Base-by-base conservation (phyloP, 2,797 vertebrate species). In the Phalloptychus januarius region DNA sequence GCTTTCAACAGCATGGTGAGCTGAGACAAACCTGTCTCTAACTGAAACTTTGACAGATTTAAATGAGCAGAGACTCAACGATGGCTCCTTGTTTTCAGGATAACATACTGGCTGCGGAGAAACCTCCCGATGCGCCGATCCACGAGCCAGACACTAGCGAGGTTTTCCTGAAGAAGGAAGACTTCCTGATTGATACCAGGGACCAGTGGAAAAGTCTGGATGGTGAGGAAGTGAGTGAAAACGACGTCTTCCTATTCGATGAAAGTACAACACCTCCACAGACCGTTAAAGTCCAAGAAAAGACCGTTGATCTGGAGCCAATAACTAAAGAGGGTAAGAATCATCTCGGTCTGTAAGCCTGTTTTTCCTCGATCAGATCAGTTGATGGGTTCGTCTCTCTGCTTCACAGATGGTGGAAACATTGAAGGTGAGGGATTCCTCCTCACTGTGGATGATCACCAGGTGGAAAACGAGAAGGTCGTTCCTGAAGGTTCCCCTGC, bases 51-150 rank as follows among this genome's bases (percentile, higher is more conserved):
- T 13, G 11, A 18, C 28, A 33, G 70, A 1, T 20, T 71, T 25
- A 44, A 25, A 70, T 10, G 42, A 71, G 31, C 18, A 16, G 28
- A 75, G 23, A 4, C 44, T n/a, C 28, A 75, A 16, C 20, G 11
- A 11, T 5, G 25, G 33, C 38, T 13, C 13, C 71, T 11, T 72
- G 52, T 76, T 92, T 36, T 90, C 90, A 99, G 98, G 97, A 96
- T 58, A 96, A 95, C 78, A 81, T 96, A 54, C 93, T 97, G 16
- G 95, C 95, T 73, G 96, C 96, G 72, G 97, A 98, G 92, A 97
- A 96, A 87, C 96, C 96, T 80, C 97, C 97, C 0, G 94, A 95
- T 1, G 81, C 91, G 48, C 92, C 93, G 2, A 82, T 23, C n/a
- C 89, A 91, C 0, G 95, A 94, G 74, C 44, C 63, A 0, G 87